Evolutionary conservation across 2,113 vertebrate species (phyloP).

Genomic region (Carassius carassius): DNA sequence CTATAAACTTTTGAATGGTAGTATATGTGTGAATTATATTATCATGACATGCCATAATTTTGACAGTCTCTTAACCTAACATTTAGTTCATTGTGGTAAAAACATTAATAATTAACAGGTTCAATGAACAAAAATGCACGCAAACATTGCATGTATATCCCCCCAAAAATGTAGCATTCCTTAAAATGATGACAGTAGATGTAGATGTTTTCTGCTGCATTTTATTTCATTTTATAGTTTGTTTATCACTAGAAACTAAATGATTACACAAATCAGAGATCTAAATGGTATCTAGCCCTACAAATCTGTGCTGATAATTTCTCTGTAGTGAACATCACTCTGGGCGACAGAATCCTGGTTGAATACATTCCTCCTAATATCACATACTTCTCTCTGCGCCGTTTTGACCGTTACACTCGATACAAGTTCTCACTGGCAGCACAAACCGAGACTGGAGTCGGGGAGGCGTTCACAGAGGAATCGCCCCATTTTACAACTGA

Average conservation of each 20-base stretch:
- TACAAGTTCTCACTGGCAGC: constrained; percentile 89
- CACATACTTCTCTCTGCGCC: constrained; percentile 86
- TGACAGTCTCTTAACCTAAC: neutral
- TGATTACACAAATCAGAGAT: neutral
- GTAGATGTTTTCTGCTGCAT: too few relatives aligned
- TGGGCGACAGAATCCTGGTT: constrained; percentile 73
- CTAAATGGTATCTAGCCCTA: neutral
- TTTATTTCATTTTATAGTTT: constrained; percentile 21
- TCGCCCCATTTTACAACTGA: constrained; percentile 87
- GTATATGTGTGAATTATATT: neutral
- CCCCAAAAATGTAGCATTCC: neutral
- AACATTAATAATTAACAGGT: neutral
- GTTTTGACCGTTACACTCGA: constrained; percentile 89
- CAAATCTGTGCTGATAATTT: constrained; percentile 21
- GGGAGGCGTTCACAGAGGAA: constrained; percentile 83
- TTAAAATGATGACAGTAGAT: neutral
- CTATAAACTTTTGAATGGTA: too few relatives aligned
- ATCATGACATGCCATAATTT: neutral
- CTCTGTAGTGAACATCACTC: constrained; percentile 85
- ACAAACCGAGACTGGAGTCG: constrained; percentile 83
- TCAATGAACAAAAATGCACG: too few relatives aligned
- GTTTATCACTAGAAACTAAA: neutral
- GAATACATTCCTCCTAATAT: constrained; percentile 87
- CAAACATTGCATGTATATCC: too few relatives aligned
- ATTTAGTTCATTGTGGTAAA: neutral